A percentile compares a stretch with the other conserved stretches of the same genome.
These are phyloP conservation scores for Poecilia picta DNA, from an alignment of 2,797 vertebrate genomes.

Conservation along the genomic window DNA sequence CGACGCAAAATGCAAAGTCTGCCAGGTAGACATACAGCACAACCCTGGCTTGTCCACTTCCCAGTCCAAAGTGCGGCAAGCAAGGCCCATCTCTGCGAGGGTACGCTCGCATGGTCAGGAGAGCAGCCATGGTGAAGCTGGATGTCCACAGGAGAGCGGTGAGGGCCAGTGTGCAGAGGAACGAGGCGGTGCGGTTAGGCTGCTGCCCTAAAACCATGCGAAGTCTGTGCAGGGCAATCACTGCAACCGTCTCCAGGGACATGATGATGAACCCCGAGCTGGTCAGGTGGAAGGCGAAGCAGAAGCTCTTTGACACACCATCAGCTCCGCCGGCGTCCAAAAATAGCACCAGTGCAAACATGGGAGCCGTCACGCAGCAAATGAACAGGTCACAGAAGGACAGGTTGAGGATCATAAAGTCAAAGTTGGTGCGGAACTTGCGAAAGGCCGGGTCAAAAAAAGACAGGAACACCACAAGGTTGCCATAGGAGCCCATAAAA, in stretches of 20 bases:
- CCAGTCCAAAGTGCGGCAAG: constrained; percentile 89
- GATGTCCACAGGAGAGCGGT: constrained; percentile 92
- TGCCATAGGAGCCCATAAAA: constrained; percentile 95
- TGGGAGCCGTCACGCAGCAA: constrained; percentile 92
- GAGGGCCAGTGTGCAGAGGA: constrained; percentile 89
- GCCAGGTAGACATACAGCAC: constrained; percentile 90
- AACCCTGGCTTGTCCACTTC: constrained; percentile 80
- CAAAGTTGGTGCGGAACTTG: constrained; percentile 97
- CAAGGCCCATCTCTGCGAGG: constrained; percentile 86
- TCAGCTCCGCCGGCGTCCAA: constrained; percentile 79
- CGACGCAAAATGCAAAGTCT: constrained; percentile 93
- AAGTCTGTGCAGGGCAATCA: constrained; percentile 93
- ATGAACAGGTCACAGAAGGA: constrained; percentile 98
- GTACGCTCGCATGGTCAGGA: constrained; percentile 87
- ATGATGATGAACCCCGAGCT: constrained; percentile 95
- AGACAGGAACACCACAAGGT: constrained; percentile 94
- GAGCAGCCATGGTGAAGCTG: constrained; percentile 91
- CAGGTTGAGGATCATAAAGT: constrained; percentile 97
- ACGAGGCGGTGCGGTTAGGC: constrained; percentile 87
- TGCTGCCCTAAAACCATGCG: constrained; percentile 95
- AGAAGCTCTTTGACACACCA: constrained; percentile 88
- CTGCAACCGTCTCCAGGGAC: constrained; percentile 95
- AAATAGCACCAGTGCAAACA: constrained; percentile 93
- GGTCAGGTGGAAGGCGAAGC: constrained; percentile 95
- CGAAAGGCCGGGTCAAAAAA: constrained; percentile 96